Evolutionary conservation across 1,140 invertebrate genomes (phyloP).

Genomic region (Atta cephalotes): DNA sequence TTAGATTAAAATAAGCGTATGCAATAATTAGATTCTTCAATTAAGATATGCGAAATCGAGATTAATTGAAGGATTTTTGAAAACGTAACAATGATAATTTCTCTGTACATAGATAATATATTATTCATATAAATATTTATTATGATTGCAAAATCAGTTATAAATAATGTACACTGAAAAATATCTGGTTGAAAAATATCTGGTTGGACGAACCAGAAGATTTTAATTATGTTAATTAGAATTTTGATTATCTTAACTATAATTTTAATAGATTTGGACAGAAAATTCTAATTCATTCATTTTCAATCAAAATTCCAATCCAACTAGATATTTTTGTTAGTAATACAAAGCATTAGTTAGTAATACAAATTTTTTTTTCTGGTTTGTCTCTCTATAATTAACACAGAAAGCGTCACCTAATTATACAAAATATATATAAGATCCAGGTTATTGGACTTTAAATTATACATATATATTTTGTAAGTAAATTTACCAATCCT

Average conservation of each 20-base stretch:
- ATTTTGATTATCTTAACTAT: no score
- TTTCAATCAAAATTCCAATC: no score
- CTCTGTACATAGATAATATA: not conserved
- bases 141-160: not conserved
- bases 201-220: no score
- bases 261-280: no score
- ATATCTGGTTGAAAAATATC: no score
- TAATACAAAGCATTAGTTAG: not conserved
- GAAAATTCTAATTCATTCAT: no score
- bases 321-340: no score
- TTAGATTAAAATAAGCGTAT: not conserved
- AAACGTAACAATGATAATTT: not conserved
- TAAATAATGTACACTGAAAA: not conserved
- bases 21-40: no score
- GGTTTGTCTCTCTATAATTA: not conserved
- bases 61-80: not conserved
- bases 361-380: no score
- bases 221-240: no score
- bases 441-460: not conserved
- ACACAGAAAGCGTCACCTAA: not conserved
- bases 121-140: not conserved
- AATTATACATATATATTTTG: not conserved
- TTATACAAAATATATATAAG: not conserved
- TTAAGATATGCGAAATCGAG: not conserved
- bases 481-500: not conserved